A percentile compares a stretch with the other conserved stretches of the same genome.
Evolutionary conservation across 2,888 invertebrate genomes (phyloP).

Genomic region (Standfussiana lucernea): DNA sequence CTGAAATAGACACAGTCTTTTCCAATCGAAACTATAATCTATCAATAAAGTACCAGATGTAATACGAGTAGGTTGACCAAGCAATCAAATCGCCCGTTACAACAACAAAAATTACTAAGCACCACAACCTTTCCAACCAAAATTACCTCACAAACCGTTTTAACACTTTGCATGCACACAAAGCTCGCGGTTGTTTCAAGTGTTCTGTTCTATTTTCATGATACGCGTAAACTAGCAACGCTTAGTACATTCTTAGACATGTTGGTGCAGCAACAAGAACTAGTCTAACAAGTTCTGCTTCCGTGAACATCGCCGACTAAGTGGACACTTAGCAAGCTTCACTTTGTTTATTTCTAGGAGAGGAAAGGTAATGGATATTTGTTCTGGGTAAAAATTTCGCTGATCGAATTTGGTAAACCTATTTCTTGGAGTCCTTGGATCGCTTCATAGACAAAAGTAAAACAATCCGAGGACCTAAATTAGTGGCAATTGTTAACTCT

Average conservation of each 20-base stretch:
- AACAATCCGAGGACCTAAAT: background rate
- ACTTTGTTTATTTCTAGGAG: constrained; percentile 63
- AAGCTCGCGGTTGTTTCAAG: constrained; percentile 26
- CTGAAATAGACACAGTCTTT: background rate
- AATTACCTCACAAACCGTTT: background rate
- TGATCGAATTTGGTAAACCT: background rate
- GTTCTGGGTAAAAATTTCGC: constrained; percentile 37
- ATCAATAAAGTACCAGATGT: background rate
- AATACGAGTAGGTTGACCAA: background rate
- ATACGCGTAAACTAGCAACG: constrained; percentile 65
- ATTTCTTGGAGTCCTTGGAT: background rate
- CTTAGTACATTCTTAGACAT: constrained; percentile 71
- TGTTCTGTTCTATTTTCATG: constrained; percentile 64
- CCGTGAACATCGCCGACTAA: constrained; percentile 78
- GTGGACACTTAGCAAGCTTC: constrained; percentile 73
- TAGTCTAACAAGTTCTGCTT: constrained; percentile 80
- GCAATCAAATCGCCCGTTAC: background rate
- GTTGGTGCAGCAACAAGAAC: constrained; percentile 71
- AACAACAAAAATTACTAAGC: background rate
- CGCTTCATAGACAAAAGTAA: background rate
- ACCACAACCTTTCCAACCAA: background rate
- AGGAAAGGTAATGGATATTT: constrained; percentile 58
- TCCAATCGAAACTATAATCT: background rate
- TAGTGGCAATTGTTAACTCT: too few relatives aligned
- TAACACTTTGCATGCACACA: constrained; percentile 16